A percentile compares a stretch with the other conserved stretches of the same genome.
Conservation (phyloP, 2,797 vertebrate genomes). For the Scolopax rusticola region DNA sequence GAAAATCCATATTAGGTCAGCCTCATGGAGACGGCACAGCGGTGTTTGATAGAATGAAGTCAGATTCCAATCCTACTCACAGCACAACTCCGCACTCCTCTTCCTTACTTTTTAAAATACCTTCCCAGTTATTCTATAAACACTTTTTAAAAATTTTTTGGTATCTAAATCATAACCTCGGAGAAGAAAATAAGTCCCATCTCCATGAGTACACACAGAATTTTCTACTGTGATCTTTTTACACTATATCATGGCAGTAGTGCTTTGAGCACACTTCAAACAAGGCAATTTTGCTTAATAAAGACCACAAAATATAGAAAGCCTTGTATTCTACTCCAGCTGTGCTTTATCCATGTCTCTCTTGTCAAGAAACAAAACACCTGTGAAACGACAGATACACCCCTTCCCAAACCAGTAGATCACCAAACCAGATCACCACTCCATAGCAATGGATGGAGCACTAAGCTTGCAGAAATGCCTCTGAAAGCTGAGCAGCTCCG, state of each 20-base stretch:
- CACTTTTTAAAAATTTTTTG: not conserved
- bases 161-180: not conserved
- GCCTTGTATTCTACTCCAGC: not conserved
- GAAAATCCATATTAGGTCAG: not conserved
- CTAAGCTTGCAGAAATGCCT: not conserved
- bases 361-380: not conserved
- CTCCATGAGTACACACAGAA: not conserved
- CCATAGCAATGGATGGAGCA: not conserved
- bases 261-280: not conserved
- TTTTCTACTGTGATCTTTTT: not conserved
- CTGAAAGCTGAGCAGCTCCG: conserved; percentile 52
- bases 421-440: not conserved
- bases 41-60: too few relatives aligned
- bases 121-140: not conserved
- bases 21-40: accelerated
- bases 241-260: accelerated
- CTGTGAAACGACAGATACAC: not conserved
- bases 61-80: not conserved
- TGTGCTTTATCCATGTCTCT: not conserved
- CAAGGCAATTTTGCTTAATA: not conserved
- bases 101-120: not conserved
- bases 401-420: not conserved
- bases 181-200: not conserved
- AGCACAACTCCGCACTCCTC: not conserved
- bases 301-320: not conserved